phyloP scores from a whole-genome alignment of 2,797 vertebrate species.

The Scyliorhinus canicula region DNA sequence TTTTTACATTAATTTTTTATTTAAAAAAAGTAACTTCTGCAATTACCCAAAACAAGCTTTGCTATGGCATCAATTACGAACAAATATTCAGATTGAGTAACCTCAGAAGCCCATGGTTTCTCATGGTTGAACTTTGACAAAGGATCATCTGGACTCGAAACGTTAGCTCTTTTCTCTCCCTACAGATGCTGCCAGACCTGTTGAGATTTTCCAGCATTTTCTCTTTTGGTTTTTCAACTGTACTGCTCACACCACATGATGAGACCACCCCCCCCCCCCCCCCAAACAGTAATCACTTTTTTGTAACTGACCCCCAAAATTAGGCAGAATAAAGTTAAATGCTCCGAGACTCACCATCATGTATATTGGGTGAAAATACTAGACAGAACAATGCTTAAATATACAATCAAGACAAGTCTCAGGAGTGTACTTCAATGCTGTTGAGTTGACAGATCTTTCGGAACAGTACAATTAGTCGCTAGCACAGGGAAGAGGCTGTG shows the following conservation, averaged over 20 bases:
- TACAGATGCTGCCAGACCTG: too few relatives aligned
- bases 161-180: too few relatives aligned
- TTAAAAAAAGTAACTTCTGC: neutral
- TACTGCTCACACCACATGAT: neutral
- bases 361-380: neutral
- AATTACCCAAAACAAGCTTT: neutral
- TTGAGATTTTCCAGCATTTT: too few relatives aligned
- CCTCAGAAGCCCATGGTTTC: neutral
- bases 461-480: neutral
- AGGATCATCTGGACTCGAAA: too few relatives aligned
- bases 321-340: neutral
- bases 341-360: neutral
- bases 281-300: neutral
- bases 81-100: neutral
- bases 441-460: neutral
- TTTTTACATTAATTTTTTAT: neutral
- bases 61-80: neutral
- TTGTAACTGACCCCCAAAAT: neutral
- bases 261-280: too few relatives aligned
- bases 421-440: neutral
- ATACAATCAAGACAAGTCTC: too few relatives aligned
- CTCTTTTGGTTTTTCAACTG: slow-evolving; percentile 7
- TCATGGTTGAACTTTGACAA: too few relatives aligned
- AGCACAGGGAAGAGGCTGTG: neutral
- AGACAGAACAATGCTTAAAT: neutral